Evolutionary conservation across 1,140 invertebrate species (phyloP).

Genomic region (Diorhabda carinulata): DNA sequence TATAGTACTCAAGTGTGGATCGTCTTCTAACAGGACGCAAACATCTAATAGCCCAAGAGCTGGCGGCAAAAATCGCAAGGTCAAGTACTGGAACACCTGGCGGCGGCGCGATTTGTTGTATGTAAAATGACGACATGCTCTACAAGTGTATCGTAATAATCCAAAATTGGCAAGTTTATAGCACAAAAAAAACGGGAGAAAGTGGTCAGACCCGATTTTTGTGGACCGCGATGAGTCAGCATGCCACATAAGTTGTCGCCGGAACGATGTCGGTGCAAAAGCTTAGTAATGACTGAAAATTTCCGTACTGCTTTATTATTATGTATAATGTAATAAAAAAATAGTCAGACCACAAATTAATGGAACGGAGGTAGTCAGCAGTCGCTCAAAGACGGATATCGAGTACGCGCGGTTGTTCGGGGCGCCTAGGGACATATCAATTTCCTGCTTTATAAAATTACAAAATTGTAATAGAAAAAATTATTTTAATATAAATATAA

Average conservation of each 20-base stretch:
- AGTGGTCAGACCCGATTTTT: background rate
- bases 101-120: background rate
- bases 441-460: too few species aligned
- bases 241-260: too few species aligned
- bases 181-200: background rate
- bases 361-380: conserved; percentile 4
- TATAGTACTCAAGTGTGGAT: too few species aligned
- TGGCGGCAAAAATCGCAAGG: conserved; percentile 4
- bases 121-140: background rate
- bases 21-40: background rate
- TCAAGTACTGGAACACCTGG: conserved; percentile 7
- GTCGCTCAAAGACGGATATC: background rate
- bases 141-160: background rate
- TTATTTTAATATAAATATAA: too few species aligned
- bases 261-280: too few species aligned
- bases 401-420: background rate
- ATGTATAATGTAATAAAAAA: background rate
- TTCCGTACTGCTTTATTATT: too few species aligned
- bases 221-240: too few species aligned
- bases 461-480: too few species aligned
- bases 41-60: background rate
- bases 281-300: too few species aligned
- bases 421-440: background rate
- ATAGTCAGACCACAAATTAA: background rate
- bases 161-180: background rate